Conservation (phyloP, 2,888 invertebrate genomes). For the Hyposoter dolosus region DNA sequence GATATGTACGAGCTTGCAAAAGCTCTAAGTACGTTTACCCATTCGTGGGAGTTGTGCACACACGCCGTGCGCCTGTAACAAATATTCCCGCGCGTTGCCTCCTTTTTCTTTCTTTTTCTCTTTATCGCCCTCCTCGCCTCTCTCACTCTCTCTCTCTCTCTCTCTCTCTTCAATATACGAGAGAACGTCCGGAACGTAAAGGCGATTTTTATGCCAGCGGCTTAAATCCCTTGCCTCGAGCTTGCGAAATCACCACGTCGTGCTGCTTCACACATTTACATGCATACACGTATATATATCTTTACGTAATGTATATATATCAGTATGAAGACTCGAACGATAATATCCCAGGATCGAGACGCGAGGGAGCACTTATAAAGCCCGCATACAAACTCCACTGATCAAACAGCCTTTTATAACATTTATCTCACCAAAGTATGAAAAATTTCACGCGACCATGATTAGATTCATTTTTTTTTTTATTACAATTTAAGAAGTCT, state of each 20-base stretch:
- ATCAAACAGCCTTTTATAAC: constrained; percentile 26
- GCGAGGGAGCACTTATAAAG: constrained; percentile 43
- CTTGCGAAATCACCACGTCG: constrained; percentile 34
- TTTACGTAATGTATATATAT: constrained; percentile 5
- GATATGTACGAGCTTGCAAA: constrained; percentile 57
- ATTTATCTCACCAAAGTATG: constrained; percentile 11
- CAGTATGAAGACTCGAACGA: constrained; percentile 42
- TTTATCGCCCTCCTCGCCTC: background rate
- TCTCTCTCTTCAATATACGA: constrained; percentile 2
- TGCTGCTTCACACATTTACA: constrained; percentile 11
- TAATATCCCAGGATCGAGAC: constrained; percentile 48
- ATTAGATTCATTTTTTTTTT: background rate
- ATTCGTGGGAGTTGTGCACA: constrained; percentile 47
- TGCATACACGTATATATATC: background rate
- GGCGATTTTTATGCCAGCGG: constrained; percentile 60
- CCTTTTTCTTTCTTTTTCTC: background rate
- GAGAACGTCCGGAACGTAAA: constrained; percentile 52
- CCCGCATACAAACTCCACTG: constrained; percentile 16
- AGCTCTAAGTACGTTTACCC: constrained; percentile 65
- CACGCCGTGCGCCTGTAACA: constrained; percentile 50
- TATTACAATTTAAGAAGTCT: background rate
- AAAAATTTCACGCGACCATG: background rate
- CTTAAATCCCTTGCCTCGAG: constrained; percentile 55
- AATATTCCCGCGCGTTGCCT: constrained; percentile 56
- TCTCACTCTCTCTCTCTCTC: background rate